phyloP scores from a whole-genome alignment of 2,797 vertebrate species.

The Cyclopterus lumpus region DNA sequence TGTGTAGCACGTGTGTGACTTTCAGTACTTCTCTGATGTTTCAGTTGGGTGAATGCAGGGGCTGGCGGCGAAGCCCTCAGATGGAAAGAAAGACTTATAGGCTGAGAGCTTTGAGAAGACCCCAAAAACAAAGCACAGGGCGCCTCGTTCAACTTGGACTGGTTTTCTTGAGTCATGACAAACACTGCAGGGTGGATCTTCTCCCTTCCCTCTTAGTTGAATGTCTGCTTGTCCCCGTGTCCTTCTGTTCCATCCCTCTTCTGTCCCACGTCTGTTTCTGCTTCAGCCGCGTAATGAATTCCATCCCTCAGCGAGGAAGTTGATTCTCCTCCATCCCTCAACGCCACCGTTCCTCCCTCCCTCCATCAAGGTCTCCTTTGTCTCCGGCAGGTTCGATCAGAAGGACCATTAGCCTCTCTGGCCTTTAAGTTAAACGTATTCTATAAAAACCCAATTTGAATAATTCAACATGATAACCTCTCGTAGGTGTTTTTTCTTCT shows the following conservation, averaged over 20 bases:
- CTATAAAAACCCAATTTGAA: conserved; percentile 21
- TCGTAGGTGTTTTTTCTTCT: too few relatives aligned
- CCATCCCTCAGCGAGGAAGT: conserved; percentile 54
- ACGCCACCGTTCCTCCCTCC: conserved; percentile 37
- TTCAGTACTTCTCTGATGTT: conserved; percentile 45
- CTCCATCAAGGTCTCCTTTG: conserved; percentile 73
- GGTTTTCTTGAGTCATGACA: conserved; percentile 32
- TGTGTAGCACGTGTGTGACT: conserved; percentile 38
- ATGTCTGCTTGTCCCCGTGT: conserved; percentile 15
- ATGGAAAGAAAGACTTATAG: conserved; percentile 51
- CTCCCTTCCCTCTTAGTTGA: conserved; percentile 4
- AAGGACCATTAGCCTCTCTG: conserved; percentile 54
- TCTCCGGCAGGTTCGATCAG: conserved; percentile 60
- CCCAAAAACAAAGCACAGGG: conserved; percentile 35
- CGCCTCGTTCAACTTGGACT: conserved; percentile 41
- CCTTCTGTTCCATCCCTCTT: conserved; percentile 4
- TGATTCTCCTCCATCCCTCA: conserved; percentile 63
- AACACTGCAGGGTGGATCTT: conserved; percentile 18
- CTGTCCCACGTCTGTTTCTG: conserved; percentile 31
- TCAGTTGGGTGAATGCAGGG: conserved; percentile 20
- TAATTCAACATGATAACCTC: conserved; percentile 27
- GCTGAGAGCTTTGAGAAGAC: conserved; percentile 38
- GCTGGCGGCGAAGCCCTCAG: conserved; percentile 52
- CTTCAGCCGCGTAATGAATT: conserved; percentile 58
- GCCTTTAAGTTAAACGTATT: conserved; percentile 37